Base-by-base conservation (phyloP, 2,797 vertebrate genomes). In the Ptychadena robeensis region DNA sequence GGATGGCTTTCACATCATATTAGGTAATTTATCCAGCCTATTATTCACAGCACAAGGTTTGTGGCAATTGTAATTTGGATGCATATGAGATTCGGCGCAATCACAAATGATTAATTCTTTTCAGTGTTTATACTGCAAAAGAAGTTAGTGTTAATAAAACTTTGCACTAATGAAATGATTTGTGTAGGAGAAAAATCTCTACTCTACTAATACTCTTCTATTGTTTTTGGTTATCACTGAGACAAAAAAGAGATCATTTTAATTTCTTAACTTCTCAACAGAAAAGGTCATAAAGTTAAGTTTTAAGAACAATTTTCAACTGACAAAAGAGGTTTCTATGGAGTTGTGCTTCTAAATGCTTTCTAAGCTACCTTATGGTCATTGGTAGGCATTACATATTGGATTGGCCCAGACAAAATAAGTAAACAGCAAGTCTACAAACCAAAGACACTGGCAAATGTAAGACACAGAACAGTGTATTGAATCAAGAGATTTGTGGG, bases 1-100 rank as follows among this genome's bases (percentile, higher is more conserved):
- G 27, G 65, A 76, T 64, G 64, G 65, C 73, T 82, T 82, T 82
- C 81, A 64, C 31, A 82, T 82, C 67, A 40, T 28, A 82, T 82
- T 82, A 82, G 34, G 61, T 70, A 59, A 66, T 82, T 76, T 82
- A 22, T 63, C 65, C 66, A 76, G 73, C 61, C 30, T 70, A 48
- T 82, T 82, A 76, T 76, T 44, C 64, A 67, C 73, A 82, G 73
- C 73, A 70, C 73, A 82, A 61, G 72, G 66, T 82, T 82, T 82
- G 66, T 76, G 57, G 66, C 81, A 76, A 82, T 76, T 82, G 81
- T 40, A 82, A 76, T 76, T 82, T 63, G 53, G 66, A 82, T 69
- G 48, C 65, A 82, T 82, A 76, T 76, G 73, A 82, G 53, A 76
- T 64, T 22, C 57, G 38, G 66, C 48, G 69, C 59, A 25, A 68